Evolutionary conservation across 2,888 invertebrate species (phyloP), one percentile per base, ranked within the genome.

Genomic region (Lithosia quadra): DNA sequence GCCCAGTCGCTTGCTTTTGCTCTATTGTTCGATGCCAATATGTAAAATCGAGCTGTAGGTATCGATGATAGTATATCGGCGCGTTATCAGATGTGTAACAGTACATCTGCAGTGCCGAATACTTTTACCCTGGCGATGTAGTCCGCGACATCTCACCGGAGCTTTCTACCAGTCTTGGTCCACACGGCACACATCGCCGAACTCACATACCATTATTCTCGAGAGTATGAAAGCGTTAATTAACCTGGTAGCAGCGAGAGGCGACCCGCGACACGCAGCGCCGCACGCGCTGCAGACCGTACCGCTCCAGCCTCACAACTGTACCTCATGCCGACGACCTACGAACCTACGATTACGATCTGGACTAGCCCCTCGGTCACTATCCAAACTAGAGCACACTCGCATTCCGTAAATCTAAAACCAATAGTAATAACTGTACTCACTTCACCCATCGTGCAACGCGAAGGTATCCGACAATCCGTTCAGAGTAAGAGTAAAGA

Each of bases 401-500:
- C 86, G 88, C 88, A 89, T 90, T 89, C 88, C 87, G 69, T 39
- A 62, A 43, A 71, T 64, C 28, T 71, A 24, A 24, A 65, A 21
- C 59, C 53, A 73, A 81, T 75, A 81, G 75, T 72, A 77, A 74
- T 49, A 78, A 34, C 49, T 43, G 58, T 91, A 94, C 94, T 95
- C 86, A 95, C 94, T 91, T 95, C 94, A 84, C 91, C 90, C 94
- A 95, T 95, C 73, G 82, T 90, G 88, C 84, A 81, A 85, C 79
- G 81, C 79, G 80, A 75, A 73, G 74, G 65, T 76, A 79, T 84
- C 80, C 82, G 71, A 79, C 83, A 81, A 82, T 78, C 74, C 83
- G 71, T 67, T 75, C 71, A 72, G 73, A 72, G 70, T 83, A 81
- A 64, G 79, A 78, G 72, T 80, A 72, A 68, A 73, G 72, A 71